Conservation (phyloP, 2,888 invertebrate genomes). For the Pristionchus fissidentatus region DNA sequence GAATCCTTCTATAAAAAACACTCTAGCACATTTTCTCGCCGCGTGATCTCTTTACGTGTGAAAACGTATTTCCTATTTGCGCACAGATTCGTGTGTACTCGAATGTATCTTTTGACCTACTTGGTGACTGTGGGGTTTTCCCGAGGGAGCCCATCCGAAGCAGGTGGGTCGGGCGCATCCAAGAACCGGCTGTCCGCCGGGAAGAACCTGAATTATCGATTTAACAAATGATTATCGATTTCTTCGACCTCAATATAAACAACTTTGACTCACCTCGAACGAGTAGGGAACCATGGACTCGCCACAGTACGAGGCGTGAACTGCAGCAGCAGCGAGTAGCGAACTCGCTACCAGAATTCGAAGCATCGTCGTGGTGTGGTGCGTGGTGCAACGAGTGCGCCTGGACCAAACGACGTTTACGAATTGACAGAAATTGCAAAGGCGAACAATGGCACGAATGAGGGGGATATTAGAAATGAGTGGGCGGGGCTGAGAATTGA, state of each 20-base stretch:
- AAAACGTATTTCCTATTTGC: neutral
- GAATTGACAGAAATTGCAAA: neutral
- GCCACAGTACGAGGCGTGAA: constrained; percentile 61
- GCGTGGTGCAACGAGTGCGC: neutral
- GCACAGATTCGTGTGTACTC: neutral
- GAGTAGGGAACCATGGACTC: constrained; percentile 65
- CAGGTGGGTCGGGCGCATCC: constrained; percentile 72
- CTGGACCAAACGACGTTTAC: neutral
- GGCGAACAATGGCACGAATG: neutral
- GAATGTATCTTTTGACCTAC: constrained; percentile 25
- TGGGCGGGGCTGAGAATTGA: neutral
- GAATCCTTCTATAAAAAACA: neutral
- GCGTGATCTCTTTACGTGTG: neutral
- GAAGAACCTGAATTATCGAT: constrained; percentile 60
- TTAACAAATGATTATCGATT: no score
- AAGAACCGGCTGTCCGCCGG: constrained; percentile 62
- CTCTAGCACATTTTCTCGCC: neutral
- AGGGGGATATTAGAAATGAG: neutral
- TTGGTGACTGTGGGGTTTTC: constrained; percentile 51
- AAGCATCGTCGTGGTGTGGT: constrained; percentile 29
- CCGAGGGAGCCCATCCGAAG: constrained; percentile 69
- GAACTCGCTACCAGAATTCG: neutral
- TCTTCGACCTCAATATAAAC: neutral
- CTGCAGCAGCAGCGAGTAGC: neutral
- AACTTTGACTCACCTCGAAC: constrained; percentile 57